phyloP scores from a whole-genome alignment of 2,888 invertebrate species.

The Stenolophus ochropezus region DNA sequence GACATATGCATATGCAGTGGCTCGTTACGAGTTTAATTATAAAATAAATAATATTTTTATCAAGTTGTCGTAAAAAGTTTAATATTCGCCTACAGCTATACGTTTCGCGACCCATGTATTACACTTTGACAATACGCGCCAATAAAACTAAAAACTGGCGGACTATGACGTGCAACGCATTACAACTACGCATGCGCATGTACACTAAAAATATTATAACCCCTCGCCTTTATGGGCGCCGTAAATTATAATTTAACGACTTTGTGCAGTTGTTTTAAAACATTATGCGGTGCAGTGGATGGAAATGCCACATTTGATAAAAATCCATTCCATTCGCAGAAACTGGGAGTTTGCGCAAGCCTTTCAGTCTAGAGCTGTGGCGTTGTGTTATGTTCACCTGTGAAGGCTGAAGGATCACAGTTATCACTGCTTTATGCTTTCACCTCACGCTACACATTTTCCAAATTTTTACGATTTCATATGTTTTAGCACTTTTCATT shows the following conservation, averaged over 20 bases:
- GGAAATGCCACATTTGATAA: conserved; percentile 68
- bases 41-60: conserved; percentile 43
- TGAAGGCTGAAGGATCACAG: neutral
- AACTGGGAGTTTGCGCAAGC: neutral
- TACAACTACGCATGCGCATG: conserved; percentile 65
- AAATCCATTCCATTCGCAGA: conserved; percentile 66
- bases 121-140: conserved; percentile 41
- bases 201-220: conserved; percentile 73
- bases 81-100: conserved; percentile 18
- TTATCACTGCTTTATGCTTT: conserved; percentile 26
- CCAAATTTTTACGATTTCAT: conserved; percentile 30
- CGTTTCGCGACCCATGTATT: conserved; percentile 24
- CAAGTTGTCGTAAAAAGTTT: neutral
- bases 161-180: conserved; percentile 26
- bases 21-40: conserved; percentile 27
- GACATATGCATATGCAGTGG: neutral
- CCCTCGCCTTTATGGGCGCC: conserved; percentile 71
- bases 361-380: no score
- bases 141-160: conserved; percentile 43
- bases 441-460: conserved; percentile 1
- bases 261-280: conserved; percentile 73
- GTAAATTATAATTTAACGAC: conserved; percentile 73
- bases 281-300: conserved; percentile 67
- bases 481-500: neutral
- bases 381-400: conserved; percentile 25